Base-by-base conservation (phyloP, 1,140 invertebrate species). In the Anastrepha obliqua region DNA sequence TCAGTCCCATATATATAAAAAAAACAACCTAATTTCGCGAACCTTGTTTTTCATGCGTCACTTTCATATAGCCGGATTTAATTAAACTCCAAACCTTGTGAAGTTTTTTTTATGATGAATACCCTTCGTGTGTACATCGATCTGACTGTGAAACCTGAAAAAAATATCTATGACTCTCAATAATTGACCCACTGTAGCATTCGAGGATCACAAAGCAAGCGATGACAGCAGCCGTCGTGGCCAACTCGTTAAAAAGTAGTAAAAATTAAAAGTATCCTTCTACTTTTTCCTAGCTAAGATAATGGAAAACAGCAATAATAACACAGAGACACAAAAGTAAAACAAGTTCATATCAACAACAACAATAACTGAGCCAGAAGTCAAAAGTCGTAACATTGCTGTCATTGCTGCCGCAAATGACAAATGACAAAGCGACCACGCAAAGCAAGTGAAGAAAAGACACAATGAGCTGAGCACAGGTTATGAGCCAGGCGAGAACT, bases 231-330 rank as follows among this genome's bases (percentile, higher is more conserved):
- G 44, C n/a, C 17, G 15, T 74, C 13, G 3, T 15, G 44, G 67
- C 13, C 42, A 74, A 74, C 67, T 74, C 67, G 67, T 74, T 74
- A 74, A 74, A 74, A 74, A 74, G 67, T 74, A 44, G 67, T 74
- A 74, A 74, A 74, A 74, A 74, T 74, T 74, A 74, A 74, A 74
- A 74, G 67, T 44, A 74, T 74, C 15, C 13, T n/a, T 44, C 67
- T 47, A 17, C 39, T 17, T 47, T 74, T 39, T 47, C 4, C 13
- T 17, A 17, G 67, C 11, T 17, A n/a, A 44, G 67, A 44, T 47
- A 74, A 74, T 74, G 67, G 11, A 13, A 44, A n/a, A 7, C 67
- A 47, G 7, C 67, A 74, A 44, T 42, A 74, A 74, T 44, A 47
- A 74, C 13, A 74, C 8, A 13, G 67, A 74, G 11, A 15, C 11